Evolutionary conservation across 2,113 vertebrate genomes (phyloP), one percentile per base, ranked within the genome.

Genomic region (Verasper variegatus): DNA sequence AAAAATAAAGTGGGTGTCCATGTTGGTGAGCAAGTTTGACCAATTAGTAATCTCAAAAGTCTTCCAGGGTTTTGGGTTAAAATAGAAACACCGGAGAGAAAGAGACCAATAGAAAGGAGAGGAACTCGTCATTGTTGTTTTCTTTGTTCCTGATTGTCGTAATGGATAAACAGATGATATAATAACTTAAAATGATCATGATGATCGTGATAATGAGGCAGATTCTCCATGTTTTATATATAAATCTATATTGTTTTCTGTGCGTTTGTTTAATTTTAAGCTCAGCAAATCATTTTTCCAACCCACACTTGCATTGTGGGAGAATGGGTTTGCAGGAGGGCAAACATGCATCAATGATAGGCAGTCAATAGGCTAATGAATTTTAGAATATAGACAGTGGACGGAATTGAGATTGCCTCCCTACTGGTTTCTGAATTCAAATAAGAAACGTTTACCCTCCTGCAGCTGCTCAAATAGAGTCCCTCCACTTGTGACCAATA

Each of bases 31-130:
- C 49, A 24, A 24, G 37, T 83, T 45, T 55, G 63, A 86, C 67
- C 68, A 87, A 89, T 86, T 80, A 78, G 82, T 86, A 80, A 86
- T 91, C 82, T 90, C 76, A 87, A 18, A 84, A 89, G 93, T 94
- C 94, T 94, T 95, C 92, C 94, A 92, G 86, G 84, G 86, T 89
- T 87, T 84, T 71, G 78, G 83, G 78, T 81, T 86, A 31, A 88
- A 84, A 76, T 67, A 81, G 71, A 84, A 68, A 81, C 54, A 76
- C 54, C 60, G 35, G 86, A 90, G 80, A 85, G 84, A 89, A 78
- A 89, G 86, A 91, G 83, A 86, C 52, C 68, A 86, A 87, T 68
- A 86, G 81, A 90, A 85, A 90, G 80, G 85, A 89, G 93, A 92
- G 92, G 92, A 92, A 90, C 90, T 88, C 84, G 89, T 85, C 86